These are phyloP conservation scores for Pinna nobilis DNA, from an alignment of 1,140 invertebrate genomes.

Conservation along the genomic window DNA sequence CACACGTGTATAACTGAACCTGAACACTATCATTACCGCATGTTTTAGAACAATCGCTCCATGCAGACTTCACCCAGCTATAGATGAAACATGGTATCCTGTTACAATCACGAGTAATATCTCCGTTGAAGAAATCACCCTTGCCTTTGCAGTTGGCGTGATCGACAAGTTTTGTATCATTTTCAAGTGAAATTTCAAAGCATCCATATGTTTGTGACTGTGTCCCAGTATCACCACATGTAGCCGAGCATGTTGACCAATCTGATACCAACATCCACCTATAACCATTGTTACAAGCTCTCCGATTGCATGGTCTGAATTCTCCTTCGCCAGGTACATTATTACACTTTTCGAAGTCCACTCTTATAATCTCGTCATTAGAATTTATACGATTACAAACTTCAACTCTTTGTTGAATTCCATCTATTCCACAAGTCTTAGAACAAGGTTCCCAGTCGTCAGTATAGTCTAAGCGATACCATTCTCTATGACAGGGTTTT, in stretches of 20 bases:
- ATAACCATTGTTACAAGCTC: constrained; percentile 33
- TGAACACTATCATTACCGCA: constrained; percentile 80
- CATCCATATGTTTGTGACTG: constrained; percentile 81
- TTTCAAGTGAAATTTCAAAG: constrained; percentile 65
- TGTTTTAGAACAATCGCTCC: constrained; percentile 70
- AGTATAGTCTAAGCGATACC: not conserved
- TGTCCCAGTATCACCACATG: constrained; percentile 79
- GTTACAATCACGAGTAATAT: constrained; percentile 21
- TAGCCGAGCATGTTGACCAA: constrained; percentile 82
- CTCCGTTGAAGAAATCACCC: not conserved
- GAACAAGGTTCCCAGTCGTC: constrained; percentile 1
- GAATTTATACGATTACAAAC: not conserved
- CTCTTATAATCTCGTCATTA: constrained; percentile 8
- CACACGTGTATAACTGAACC: constrained; percentile 80
- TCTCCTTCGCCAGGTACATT: not conserved
- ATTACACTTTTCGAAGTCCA: not conserved
- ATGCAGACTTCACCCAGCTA: not conserved
- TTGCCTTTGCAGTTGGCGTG: constrained; percentile 16
- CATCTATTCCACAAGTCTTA: not conserved
- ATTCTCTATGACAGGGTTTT: not conserved
- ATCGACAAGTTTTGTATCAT: constrained; percentile 20
- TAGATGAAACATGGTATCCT: constrained; percentile 15
- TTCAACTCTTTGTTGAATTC: not conserved
- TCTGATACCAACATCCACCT: constrained; percentile 78
- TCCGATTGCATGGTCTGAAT: constrained; percentile 9